Evolutionary conservation across 2,113 vertebrate species (phyloP), one percentile per base, ranked within the genome.

Genomic region (Pelobates fuscus): DNA sequence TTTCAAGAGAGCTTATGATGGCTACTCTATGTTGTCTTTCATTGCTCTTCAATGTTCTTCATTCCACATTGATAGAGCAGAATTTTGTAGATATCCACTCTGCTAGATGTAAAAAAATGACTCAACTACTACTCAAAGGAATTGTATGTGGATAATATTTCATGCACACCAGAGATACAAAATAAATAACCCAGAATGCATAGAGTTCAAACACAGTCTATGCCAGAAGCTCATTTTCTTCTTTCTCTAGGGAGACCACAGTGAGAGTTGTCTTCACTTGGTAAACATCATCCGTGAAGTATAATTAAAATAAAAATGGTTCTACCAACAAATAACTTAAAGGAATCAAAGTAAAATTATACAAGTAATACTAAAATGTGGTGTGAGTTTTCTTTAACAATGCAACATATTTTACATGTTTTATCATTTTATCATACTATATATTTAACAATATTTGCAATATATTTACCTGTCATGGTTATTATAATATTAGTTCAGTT

Each of bases 131-230:
- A 76, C 72, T 76, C 72, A 67, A 66, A 76, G 72, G 72, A 76
- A 76, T 76, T 76, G 64, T 76, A 24, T 76, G 72, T 76, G 72
- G 54, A 76, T 76, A 76, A 76, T 76, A 76, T 67, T 76, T 76
- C 72, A 76, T 67, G 60, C 21, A 5, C 37, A 49, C 72, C 30
- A 24, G 63, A 76, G 72, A 76, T 76, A 67, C 54, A 76, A 60
- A 76, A 76, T 76, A 67, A 76, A 76, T 76, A 76, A 76, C 29
- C 54, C n/a, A 24, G 20, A 76, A 76, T 76, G 58, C 41, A 60
- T 21, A 49, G 72, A 76, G 64, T 76, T 76, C 72, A 76, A 76
- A 67, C 64, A 59, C 64, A 67, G 64, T 76, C 54, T 67, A 76
- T 76, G 72, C 58, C 72, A 67, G 72, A 44, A 76, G 72, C 72